Evolutionary conservation across 2,888 invertebrate genomes (phyloP), one percentile per base, ranked within the genome.

Genomic region (Drosophila histrio): DNA sequence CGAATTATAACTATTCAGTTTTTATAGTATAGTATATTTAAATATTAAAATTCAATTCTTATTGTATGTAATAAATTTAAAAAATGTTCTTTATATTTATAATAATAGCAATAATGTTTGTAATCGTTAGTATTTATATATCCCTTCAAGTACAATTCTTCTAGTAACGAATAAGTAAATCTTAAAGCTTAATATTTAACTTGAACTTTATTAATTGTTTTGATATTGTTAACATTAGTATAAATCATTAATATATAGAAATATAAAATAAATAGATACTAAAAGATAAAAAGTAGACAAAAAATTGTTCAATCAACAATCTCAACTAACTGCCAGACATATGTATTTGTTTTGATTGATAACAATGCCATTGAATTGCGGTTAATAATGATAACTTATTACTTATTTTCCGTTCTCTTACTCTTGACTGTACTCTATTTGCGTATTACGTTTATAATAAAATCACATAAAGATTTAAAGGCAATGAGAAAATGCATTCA

Each of bases 401-500:
- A 3, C 11, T 15, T 6, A 2, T 22, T 21, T 49, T 7, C 11
- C 24, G 13, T 49, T 7, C 11, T 17, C 26, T n/a, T 8, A 15
- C 2, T 22, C 2, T 22, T 34, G 13, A 49, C 49, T 49, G 7
- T 36, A 17, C 8, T 15, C 8, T 13, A 8, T 0, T 17, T 26
- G 24, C 26, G 1, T 30, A 9, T 13, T 28, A 28, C 38, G 34
- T 61, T 44, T 61, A 62, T 11, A 61, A 11, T n/a, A 13, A 32
- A 17, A 50, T 13, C 17, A 32, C 21, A 3, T 8, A 19, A n/a
- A n/a, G 3, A 15, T 17, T 21, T 49, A 9, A 21, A 26, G 43
- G 56, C 49, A 5, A 22, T 30, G 17, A 36, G 34, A 30, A 50
- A 50, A 57, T 44, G 32, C 65, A 65, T 44, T 34, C 38, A 49